These are phyloP conservation scores for Formica selysi DNA, from an alignment of 1,140 invertebrate genomes.

Conservation along the genomic window DNA sequence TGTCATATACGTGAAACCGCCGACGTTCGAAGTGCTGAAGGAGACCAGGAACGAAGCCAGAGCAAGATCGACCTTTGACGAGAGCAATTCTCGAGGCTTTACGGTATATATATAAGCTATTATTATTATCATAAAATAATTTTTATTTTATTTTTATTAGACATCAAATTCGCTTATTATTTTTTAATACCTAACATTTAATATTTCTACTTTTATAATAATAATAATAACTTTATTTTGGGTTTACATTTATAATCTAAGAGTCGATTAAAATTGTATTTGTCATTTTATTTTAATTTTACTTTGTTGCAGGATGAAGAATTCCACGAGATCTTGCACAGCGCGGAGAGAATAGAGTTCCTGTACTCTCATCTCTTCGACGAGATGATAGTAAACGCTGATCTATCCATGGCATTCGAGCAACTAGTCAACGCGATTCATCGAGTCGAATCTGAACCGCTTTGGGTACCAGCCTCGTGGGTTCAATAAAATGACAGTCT, in stretches of 20 bases:
- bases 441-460: conserved; percentile 96
- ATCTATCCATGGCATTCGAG: conserved; percentile 95
- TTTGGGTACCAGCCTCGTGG: conserved; percentile 99
- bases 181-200: background rate
- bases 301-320: conserved; percentile 94
- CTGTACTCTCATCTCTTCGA: conserved; percentile 98
- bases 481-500: conserved; percentile 89
- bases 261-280: background rate
- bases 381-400: conserved; percentile 96
- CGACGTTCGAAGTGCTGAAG: conserved; percentile 93
- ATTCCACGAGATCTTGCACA: conserved; percentile 95
- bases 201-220: too few species aligned
- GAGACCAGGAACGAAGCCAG: conserved; percentile 93
- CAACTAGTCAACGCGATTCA: conserved; percentile 94
- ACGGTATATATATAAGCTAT: conserved; percentile 88
- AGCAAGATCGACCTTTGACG: conserved; percentile 96
- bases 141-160: background rate
- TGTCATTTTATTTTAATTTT: background rate
- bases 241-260: background rate
- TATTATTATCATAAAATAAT: background rate
- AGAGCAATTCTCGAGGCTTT: conserved; percentile 95
- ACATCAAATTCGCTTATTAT: background rate
- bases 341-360: conserved; percentile 96
- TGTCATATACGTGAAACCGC: conserved; percentile 97
- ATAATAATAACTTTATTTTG: too few species aligned